These are phyloP conservation scores for Puffinus mauretanicus DNA, from an alignment of 2,113 vertebrate genomes.

Conservation along the genomic window DNA sequence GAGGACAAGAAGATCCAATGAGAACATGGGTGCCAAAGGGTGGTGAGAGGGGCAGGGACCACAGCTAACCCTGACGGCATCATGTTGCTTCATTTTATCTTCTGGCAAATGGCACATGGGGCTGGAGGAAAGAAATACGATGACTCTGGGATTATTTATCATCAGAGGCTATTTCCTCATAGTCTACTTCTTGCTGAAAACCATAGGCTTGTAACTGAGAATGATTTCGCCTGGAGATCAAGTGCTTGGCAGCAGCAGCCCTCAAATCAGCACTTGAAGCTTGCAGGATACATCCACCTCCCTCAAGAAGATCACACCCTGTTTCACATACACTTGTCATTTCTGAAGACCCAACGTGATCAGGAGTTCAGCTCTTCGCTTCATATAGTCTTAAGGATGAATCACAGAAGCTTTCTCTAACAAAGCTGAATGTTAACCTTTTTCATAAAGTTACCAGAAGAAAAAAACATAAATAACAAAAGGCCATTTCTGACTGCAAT, in stretches of 20 bases:
- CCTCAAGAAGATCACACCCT: not conserved
- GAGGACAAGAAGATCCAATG: not conserved
- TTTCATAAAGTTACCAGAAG: not conserved
- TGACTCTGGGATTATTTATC: not conserved
- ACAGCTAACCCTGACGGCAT: not conserved
- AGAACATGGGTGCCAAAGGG: not conserved
- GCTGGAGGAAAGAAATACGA: not conserved
- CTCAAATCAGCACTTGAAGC: not conserved
- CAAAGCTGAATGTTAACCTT: not conserved
- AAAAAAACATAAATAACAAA: not conserved
- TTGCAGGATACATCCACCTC: not conserved
- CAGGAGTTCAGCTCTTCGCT: not conserved
- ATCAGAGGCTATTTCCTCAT: not conserved
- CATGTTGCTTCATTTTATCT: not conserved
- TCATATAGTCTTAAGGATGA: not conserved
- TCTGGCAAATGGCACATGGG: not conserved
- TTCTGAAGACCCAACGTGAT: not conserved
- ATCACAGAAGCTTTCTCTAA: not conserved
- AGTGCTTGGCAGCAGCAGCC: not conserved
- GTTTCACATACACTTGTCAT: not conserved
- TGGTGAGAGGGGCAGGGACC: not conserved
- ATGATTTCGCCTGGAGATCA: not conserved
- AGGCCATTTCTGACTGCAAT: not conserved
- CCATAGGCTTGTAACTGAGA: not conserved
- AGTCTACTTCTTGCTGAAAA: not conserved